A percentile compares a stretch with the other conserved stretches of the same genome.
These are phyloP conservation scores for Pholis gunnellus DNA, from an alignment of 2,113 vertebrate species.

Conservation along the genomic window DNA sequence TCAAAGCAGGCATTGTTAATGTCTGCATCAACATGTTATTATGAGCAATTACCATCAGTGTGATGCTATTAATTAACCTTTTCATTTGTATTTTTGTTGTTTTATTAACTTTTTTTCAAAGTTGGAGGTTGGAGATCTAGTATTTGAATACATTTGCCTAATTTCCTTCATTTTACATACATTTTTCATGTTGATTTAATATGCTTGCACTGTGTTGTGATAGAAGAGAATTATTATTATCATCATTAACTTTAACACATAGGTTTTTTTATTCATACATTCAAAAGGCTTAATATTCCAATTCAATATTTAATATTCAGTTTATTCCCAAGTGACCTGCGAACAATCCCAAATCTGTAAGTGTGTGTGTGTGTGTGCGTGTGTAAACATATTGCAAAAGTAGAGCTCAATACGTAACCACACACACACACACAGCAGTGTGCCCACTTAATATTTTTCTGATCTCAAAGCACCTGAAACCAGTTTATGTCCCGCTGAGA, in stretches of 20 bases:
- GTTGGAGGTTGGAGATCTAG: neutral
- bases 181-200: neutral
- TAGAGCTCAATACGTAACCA: neutral
- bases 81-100: neutral
- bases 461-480: constrained; percentile 49
- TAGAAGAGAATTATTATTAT: neutral
- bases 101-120: neutral
- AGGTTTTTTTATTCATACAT: neutral
- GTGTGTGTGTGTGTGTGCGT: neutral
- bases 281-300: neutral
- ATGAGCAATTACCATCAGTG: neutral
- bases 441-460: constrained; percentile 9
- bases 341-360: constrained; percentile 11
- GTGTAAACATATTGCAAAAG: neutral
- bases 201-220: neutral
- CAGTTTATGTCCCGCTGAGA: constrained; percentile 38
- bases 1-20: neutral
- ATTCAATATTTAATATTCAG: neutral
- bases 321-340: neutral
- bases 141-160: neutral
- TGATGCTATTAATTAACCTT: neutral
- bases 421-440: neutral
- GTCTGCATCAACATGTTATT: neutral
- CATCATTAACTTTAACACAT: neutral
- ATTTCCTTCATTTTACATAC: neutral